Base-by-base conservation (phyloP, 2,888 invertebrate species). In the Cephus pygmeus region DNA sequence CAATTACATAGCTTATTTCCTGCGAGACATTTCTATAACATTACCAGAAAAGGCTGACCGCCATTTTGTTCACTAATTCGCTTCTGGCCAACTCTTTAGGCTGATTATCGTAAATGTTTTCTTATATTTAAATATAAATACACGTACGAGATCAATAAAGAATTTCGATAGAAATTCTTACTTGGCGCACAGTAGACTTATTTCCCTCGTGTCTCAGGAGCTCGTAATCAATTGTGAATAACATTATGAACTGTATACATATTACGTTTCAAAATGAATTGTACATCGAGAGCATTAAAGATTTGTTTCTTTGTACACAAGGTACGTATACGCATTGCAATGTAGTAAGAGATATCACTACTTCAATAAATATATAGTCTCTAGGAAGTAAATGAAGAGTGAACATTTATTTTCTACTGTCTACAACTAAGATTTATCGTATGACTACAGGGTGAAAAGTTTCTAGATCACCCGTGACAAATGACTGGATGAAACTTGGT, bases 291-390 rank as follows among this genome's bases (percentile, higher is more conserved):
- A 71, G 71, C 31, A 71, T 56, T 34, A 34, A 71, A 31, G 30
- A 31, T 31, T 31, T 33, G 0, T 33, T 31, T 71, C 56, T 33
- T 71, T 71, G 71, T 34, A 71, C 71, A 34, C 71, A 31, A 31
- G 71, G 71, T 34, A 34, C 33, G 71, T 23, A 34, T 34, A 34
- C 71, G 71, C 71, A 34, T 33, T 71, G 71, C 71, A 71, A 34
- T 34, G 71, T 34, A 33, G 71, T 30, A 71, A 69, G 30, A 69
- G 12, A 71, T 71, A 33, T 71, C 34, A 71, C 33, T 71, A 71
- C 71, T 71, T 34, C 71, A 71, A 71, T 71, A 71, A 71, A 71
- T 71, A 31, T 71, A 34, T 71, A 71, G 71, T 71, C 33, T 33
- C 23, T 33, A 34, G 71, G 33, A 71, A 71, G 71, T n/a, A 34